Evolutionary conservation across 2,797 vertebrate genomes (phyloP).

Genomic region (Setipinna tenuifilis): DNA sequence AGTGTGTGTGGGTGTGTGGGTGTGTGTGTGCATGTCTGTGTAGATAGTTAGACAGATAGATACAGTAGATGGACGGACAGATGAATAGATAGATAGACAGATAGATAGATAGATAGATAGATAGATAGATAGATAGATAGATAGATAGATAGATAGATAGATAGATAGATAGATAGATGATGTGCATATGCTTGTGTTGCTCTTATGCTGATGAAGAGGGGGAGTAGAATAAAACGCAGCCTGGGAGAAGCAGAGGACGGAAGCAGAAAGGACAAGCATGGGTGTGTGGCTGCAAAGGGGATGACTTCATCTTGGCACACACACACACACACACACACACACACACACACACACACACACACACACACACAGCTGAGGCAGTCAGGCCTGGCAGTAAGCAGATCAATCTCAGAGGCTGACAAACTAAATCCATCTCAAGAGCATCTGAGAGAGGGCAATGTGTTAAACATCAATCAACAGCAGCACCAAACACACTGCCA

Average conservation of each 20-base stretch:
- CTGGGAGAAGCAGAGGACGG: too few relatives aligned
- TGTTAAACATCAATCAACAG: background rate
- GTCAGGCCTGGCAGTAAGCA: background rate
- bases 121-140: too few relatives aligned
- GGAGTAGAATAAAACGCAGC: too few relatives aligned
- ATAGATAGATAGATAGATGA: too few relatives aligned
- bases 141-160: too few relatives aligned
- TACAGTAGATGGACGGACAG: too few relatives aligned
- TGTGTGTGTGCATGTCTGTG: background rate
- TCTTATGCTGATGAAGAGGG: too few relatives aligned
- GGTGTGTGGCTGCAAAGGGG: too few relatives aligned
- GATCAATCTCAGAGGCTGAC: background rate
- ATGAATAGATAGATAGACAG: too few relatives aligned
- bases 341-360: conserved; percentile 24
- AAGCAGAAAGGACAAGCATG: too few relatives aligned
- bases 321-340: conserved; percentile 8
- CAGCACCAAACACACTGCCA: background rate
- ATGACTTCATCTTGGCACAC: background rate
- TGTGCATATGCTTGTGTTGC: too few relatives aligned
- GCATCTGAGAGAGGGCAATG: background rate
- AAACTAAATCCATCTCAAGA: background rate
- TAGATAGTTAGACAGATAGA: background rate
- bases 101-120: too few relatives aligned
- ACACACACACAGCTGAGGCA: background rate
- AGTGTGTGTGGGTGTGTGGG: background rate